These are phyloP conservation scores for Peromyscus nudipes DNA, from an alignment of 2,797 vertebrate genomes.

Conservation along the genomic window DNA sequence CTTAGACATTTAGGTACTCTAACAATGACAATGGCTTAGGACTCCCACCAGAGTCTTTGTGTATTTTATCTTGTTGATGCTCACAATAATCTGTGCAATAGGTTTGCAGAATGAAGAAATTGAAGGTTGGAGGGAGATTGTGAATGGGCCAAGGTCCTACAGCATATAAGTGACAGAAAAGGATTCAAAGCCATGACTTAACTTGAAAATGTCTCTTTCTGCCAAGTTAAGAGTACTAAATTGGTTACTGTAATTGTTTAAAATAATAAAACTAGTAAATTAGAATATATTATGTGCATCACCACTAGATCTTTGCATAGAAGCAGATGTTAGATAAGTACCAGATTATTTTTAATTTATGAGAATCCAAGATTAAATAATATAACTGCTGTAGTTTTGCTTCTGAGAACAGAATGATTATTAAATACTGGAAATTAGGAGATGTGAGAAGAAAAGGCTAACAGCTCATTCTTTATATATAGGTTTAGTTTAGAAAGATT, in stretches of 20 bases:
- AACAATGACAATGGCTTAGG: neutral
- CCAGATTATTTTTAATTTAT: neutral
- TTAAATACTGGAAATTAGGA: neutral
- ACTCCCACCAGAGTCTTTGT: neutral
- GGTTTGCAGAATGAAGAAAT: neutral
- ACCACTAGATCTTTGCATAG: neutral
- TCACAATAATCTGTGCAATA: conserved; percentile 3
- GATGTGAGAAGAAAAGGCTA: neutral
- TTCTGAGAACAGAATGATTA: conserved; percentile 27
- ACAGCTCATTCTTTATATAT: neutral
- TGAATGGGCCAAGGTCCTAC: neutral
- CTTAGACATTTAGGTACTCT: neutral
- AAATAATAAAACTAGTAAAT: neutral
- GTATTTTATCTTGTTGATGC: conserved; percentile 14
- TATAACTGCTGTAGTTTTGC: neutral
- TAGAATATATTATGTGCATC: neutral
- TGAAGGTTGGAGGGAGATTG: neutral
- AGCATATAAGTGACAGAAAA: neutral
- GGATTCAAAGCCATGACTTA: neutral
- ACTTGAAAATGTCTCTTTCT: neutral
- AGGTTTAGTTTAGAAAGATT: neutral
- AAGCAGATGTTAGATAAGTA: neutral
- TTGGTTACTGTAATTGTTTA: neutral
- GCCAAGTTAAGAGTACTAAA: neutral
- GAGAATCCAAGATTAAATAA: neutral